Evolutionary conservation across 2,113 vertebrate species (phyloP).

Genomic region (Lepus americanus): DNA sequence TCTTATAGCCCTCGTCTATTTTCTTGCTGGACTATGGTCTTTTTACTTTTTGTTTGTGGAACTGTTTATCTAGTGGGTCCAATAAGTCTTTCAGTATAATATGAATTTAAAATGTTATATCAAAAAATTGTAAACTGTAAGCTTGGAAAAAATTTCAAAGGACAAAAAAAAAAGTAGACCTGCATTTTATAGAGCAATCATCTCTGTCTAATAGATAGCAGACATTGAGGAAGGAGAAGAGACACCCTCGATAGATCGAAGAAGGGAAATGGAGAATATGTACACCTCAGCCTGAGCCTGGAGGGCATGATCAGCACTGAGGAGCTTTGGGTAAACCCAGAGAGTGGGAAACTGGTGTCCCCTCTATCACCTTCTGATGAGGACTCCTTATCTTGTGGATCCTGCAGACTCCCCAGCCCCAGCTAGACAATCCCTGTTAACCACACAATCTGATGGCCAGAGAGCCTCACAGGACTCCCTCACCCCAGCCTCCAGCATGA

Average conservation of each 20-base stretch:
- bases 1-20: no score
- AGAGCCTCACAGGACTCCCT: background rate
- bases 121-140: no score
- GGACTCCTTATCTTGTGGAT: background rate
- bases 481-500: background rate
- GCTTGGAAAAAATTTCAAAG: no score
- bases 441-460: background rate
- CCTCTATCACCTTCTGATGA: background rate
- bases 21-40: no score
- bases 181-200: background rate
- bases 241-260: background rate
- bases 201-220: background rate
- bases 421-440: background rate
- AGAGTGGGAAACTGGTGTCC: background rate
- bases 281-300: background rate
- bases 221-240: background rate
- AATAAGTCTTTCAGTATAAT: no score
- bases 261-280: background rate
- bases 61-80: no score
- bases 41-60: no score
- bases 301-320: background rate
- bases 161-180: no score
- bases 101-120: no score
- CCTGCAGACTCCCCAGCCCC: background rate
- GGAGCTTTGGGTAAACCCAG: constrained; percentile 2